Conservation (phyloP, 2,113 vertebrate genomes). For the Oncorhynchus clarkii region DNA sequence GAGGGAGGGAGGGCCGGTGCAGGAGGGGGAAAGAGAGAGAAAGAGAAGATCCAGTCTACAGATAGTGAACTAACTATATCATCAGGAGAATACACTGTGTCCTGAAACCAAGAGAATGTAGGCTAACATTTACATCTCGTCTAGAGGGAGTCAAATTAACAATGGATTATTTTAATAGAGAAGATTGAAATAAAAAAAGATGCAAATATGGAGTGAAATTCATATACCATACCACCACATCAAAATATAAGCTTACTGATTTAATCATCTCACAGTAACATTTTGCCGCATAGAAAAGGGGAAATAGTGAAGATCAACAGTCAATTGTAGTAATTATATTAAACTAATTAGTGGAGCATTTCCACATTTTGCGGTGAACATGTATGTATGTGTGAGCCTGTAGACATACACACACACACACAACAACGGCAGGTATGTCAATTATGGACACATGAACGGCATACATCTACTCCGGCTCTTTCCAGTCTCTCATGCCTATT, state of each 20-base stretch:
- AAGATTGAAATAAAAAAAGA: no score
- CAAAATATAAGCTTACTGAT: no score
- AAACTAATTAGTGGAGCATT: neutral
- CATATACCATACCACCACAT: no score
- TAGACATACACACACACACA: neutral
- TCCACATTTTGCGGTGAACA: neutral
- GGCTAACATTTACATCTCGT: no score
- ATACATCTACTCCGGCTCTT: conserved; percentile 60
- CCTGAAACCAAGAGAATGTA: no score
- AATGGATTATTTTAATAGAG: no score
- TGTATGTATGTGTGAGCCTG: neutral
- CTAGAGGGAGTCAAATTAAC: no score
- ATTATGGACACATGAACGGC: conserved; percentile 54
- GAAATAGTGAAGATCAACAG: neutral
- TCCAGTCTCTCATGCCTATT: conserved; percentile 57
- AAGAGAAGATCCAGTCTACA: neutral
- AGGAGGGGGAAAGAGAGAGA: conserved; percentile 33
- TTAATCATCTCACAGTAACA: no score
- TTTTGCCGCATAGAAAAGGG: no score
- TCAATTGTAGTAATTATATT: neutral
- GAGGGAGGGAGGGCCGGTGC: conserved; percentile 19
- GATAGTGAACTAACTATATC: conserved; percentile 16
- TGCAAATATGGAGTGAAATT: no score
- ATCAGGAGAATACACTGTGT: neutral
- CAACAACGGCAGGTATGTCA: conserved; percentile 48